Conservation (phyloP, 2,888 invertebrate genomes). For the Eremobia ochroleuca region DNA sequence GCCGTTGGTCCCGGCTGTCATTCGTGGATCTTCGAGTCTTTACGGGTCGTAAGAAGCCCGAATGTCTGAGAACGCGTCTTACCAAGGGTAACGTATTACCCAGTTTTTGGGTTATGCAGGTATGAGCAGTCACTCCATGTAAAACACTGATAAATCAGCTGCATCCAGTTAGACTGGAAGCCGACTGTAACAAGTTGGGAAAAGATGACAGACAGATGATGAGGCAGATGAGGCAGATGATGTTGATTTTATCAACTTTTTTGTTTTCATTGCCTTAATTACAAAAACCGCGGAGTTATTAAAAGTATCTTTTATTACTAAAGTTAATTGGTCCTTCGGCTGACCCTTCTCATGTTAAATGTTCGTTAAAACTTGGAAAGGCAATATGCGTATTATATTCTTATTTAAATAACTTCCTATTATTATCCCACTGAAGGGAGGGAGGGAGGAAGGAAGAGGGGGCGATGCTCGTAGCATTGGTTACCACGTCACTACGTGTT, state of each 20-base stretch:
- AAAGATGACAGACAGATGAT: background rate
- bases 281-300: slow-evolving; percentile 7
- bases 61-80: background rate
- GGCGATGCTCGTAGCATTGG: background rate
- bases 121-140: background rate
- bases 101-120: background rate
- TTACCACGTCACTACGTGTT: background rate
- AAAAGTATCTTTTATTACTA: slow-evolving; percentile 31
- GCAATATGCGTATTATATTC: slow-evolving; percentile 18
- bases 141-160: background rate
- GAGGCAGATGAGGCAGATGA: background rate
- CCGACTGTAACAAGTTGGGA: background rate
- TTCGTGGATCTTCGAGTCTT: background rate
- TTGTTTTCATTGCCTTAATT: slow-evolving; percentile 31
- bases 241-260: slow-evolving; percentile 25
- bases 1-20: background rate
- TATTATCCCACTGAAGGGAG: slow-evolving; percentile 1
- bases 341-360: slow-evolving; percentile 29
- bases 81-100: background rate
- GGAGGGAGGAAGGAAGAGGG: background rate
- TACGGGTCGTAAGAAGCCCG: background rate
- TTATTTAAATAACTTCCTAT: background rate
- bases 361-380: slow-evolving; percentile 37
- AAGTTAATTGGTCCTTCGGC: slow-evolving; percentile 20
- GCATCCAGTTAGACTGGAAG: background rate